Conservation (phyloP, 2,888 invertebrate genomes). For the Acronicta aceris region DNA sequence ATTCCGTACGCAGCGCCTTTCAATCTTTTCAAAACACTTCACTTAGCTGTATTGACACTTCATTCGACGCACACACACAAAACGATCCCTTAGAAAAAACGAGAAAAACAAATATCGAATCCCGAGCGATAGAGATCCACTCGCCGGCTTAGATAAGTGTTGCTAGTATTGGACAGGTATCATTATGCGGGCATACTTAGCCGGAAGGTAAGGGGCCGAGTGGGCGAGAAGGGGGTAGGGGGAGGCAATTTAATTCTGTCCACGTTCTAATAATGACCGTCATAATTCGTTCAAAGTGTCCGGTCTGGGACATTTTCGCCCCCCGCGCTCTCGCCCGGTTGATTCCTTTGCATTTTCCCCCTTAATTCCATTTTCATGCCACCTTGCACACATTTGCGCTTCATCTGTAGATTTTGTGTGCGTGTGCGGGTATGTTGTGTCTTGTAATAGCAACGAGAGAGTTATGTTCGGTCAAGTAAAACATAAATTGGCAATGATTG, state of each 20-base stretch:
- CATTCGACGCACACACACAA: slow-evolving; percentile 50
- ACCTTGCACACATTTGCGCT: slow-evolving; percentile 86
- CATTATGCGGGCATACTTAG: slow-evolving; percentile 87
- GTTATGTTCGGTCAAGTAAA: slow-evolving; percentile 33
- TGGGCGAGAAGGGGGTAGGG: slow-evolving; percentile 64
- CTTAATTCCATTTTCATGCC: slow-evolving; percentile 88
- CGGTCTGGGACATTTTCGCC: slow-evolving; percentile 88
- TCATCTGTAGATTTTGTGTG: slow-evolving; percentile 70
- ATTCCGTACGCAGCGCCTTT: slow-evolving; percentile 34
- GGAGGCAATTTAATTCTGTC: slow-evolving; percentile 91
- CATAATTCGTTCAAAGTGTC: slow-evolving; percentile 91
- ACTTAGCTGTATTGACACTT: slow-evolving; percentile 54
- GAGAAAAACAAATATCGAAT: slow-evolving; percentile 54
- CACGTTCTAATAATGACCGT: slow-evolving; percentile 91
- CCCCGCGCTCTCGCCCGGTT: slow-evolving; percentile 71
- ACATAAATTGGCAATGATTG: neutral
- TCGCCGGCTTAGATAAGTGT: slow-evolving; percentile 77
- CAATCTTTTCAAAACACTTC: slow-evolving; percentile 51
- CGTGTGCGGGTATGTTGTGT: slow-evolving; percentile 60
- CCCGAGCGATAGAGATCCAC: slow-evolving; percentile 67
- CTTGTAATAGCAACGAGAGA: slow-evolving; percentile 51
- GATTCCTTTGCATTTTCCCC: slow-evolving; percentile 88
- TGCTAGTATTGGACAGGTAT: slow-evolving; percentile 86
- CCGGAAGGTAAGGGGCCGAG: slow-evolving; percentile 76
- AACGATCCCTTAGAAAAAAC: slow-evolving; percentile 53